Conservation (phyloP, 2,888 invertebrate species). For the Allygus modestus region DNA sequence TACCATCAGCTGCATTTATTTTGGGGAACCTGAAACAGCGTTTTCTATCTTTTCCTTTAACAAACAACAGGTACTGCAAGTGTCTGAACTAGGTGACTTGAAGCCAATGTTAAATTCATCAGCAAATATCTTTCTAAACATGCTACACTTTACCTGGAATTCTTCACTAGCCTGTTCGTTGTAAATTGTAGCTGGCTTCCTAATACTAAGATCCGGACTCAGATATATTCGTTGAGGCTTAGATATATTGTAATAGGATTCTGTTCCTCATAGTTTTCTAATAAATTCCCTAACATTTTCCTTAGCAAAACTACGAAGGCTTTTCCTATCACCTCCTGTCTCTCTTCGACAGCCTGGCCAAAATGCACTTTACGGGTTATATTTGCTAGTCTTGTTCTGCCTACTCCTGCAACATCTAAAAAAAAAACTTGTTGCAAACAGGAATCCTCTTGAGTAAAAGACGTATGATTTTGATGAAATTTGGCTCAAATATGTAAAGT, state of each 20-base stretch:
- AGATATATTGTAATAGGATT: not conserved
- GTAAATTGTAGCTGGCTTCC: not conserved
- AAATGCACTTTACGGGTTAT: constrained; percentile 26
- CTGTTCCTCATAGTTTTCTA: constrained; percentile 32
- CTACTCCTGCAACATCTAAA: constrained; percentile 40
- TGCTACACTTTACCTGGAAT: not conserved
- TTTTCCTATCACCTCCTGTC: constrained; percentile 47
- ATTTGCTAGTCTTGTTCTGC: constrained; percentile 36
- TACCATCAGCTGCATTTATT: constrained; percentile 25
- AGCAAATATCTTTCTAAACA: constrained; percentile 21
- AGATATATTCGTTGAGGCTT: constrained; percentile 34
- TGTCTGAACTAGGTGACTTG: not conserved
- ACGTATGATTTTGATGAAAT: too few relatives aligned
- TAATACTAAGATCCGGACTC: not conserved
- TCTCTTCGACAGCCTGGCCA: not conserved
- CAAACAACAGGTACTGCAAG: constrained; percentile 27
- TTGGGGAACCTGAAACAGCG: not conserved
- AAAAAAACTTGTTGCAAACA: constrained; percentile 54
- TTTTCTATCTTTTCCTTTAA: constrained; percentile 27
- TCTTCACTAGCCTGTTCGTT: not conserved
- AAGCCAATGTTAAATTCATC: constrained; percentile 20
- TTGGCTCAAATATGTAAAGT: too few relatives aligned
- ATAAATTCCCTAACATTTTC: constrained; percentile 55
- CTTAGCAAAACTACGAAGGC: constrained; percentile 14
- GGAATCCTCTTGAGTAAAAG: constrained; percentile 53